Conservation (phyloP, 2,797 vertebrate species). For the Phoxinus dragarum region DNA sequence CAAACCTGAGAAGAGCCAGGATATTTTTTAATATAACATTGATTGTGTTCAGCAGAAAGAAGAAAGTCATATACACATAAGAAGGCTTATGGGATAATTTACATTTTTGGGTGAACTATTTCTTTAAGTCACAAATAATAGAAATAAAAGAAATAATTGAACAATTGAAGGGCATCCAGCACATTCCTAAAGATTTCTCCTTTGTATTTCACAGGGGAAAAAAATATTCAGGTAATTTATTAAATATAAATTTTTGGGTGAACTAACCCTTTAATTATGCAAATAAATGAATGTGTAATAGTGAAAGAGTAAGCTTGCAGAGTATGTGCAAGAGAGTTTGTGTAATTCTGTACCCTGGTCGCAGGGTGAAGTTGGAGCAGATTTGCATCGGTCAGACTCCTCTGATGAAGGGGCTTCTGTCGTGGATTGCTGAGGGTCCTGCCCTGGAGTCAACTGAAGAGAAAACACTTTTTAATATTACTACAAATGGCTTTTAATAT, state of each 20-base stretch:
- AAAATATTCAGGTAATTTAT: background rate
- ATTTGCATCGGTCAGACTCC: slow-evolving; percentile 89
- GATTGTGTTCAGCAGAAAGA: too few species aligned
- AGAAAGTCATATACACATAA: too few species aligned
- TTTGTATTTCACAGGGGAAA: background rate
- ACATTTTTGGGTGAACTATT: background rate
- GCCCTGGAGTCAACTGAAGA: slow-evolving; percentile 88
- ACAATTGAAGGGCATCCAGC: background rate
- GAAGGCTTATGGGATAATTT: too few species aligned
- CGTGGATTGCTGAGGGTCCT: slow-evolving; percentile 87
- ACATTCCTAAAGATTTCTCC: background rate
- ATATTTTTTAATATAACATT: too few species aligned
- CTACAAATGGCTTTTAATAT: slow-evolving; percentile 4
- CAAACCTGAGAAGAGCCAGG: background rate
- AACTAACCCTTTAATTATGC: slow-evolving; percentile 4
- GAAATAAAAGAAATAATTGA: background rate
- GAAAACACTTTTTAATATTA: slow-evolving; percentile 36
- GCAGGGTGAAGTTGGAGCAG: slow-evolving; percentile 90
- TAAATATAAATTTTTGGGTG: background rate
- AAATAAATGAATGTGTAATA: slow-evolving; percentile 41
- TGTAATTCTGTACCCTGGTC: slow-evolving; percentile 86
- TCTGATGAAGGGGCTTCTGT: slow-evolving; percentile 86
- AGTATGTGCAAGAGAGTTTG: slow-evolving; percentile 61
- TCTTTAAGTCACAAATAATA: background rate
- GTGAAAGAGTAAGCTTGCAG: slow-evolving; percentile 49